Base-by-base conservation (phyloP, 2,797 vertebrate genomes). In the Malacoctenus gilli region DNA sequence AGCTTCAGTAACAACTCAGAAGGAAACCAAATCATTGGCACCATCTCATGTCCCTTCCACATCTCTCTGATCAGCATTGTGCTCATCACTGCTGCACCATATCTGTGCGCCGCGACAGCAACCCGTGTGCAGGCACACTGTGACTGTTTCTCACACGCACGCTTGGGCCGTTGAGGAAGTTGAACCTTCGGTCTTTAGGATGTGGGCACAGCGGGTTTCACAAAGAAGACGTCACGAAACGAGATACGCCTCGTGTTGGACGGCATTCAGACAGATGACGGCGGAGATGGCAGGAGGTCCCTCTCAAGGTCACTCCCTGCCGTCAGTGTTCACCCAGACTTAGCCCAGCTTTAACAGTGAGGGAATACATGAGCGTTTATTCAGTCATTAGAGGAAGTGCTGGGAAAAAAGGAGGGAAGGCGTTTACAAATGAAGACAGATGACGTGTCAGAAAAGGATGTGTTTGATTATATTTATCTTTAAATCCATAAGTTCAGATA, bases 121-220 rank as follows among this genome's bases (percentile, higher is more conserved):
- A 7, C 25, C n/a, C 34, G 20, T 9, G 16, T 10, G 4, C 32
- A 41, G 15, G 10, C 18, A 10, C 15, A 0, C 3, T 1, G 8
- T 22, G 12, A 37, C 8, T 37, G 14, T 18, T 38, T 11, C 8
- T 2, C 5, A 14, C 10, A 4, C 37, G 19, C 37, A 22, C 2
- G 5, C 12, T 1, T 20, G 20, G 47, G 19, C 19, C 10, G 53
- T 23, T 46, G 31, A 59, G 56, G 62, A 82, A 83, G 73, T 58
- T 35, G 22, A 0, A 21, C 52, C 0, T 35, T 47, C 30, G 10
- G 10, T 56, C 52, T 62, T 65, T 60, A 18, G 5, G 12, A 12
- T 60, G 40, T 61, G 41, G 30, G 20, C 23, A 37, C 38, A 23
- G 39, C 21, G 20, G 35, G 20, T 77, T 73, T 61, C 57, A 41